These are phyloP conservation scores for Cylloceria caligata DNA, from an alignment of 2,888 invertebrate species.

Conservation along the genomic window DNA sequence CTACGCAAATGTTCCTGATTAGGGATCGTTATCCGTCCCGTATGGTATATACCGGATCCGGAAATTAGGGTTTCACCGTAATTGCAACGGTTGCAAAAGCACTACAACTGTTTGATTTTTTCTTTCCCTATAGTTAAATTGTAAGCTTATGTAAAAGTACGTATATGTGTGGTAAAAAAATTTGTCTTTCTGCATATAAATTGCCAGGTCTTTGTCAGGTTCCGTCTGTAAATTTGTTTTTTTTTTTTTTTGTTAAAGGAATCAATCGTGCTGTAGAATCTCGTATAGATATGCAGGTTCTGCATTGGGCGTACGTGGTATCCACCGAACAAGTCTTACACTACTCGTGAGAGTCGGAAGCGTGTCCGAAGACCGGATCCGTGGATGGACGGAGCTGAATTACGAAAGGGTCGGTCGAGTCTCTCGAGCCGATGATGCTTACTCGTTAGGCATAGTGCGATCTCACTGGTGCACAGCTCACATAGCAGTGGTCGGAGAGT, in stretches of 20 bases:
- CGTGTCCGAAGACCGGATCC: slow-evolving; percentile 60
- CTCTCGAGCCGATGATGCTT: slow-evolving; percentile 58
- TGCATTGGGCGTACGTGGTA: slow-evolving; percentile 1
- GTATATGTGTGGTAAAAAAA: background rate
- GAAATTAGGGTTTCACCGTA: slow-evolving; percentile 38
- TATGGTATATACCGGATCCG: slow-evolving; percentile 19
- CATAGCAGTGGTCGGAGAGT: slow-evolving; percentile 33
- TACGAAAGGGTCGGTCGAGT: slow-evolving; percentile 64
- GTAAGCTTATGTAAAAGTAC: background rate
- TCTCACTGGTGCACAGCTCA: slow-evolving; percentile 36
- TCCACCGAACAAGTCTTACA: slow-evolving; percentile 5
- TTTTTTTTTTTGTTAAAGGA: background rate
- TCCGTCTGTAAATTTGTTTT: background rate
- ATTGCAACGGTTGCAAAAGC: slow-evolving; percentile 5
- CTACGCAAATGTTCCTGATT: slow-evolving; percentile 45
- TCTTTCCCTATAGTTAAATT: background rate
- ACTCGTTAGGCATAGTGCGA: slow-evolving; percentile 47
- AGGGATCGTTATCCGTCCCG: slow-evolving; percentile 45
- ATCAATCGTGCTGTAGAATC: background rate
- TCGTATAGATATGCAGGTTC: background rate
- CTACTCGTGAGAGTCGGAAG: slow-evolving; percentile 37
- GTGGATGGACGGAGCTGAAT: slow-evolving; percentile 59
- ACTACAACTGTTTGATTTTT: background rate
- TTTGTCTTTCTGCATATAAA: background rate
- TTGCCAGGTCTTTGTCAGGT: background rate